These are phyloP conservation scores for Cephus pygmeus DNA, from an alignment of 2,888 invertebrate species.

Conservation along the genomic window DNA sequence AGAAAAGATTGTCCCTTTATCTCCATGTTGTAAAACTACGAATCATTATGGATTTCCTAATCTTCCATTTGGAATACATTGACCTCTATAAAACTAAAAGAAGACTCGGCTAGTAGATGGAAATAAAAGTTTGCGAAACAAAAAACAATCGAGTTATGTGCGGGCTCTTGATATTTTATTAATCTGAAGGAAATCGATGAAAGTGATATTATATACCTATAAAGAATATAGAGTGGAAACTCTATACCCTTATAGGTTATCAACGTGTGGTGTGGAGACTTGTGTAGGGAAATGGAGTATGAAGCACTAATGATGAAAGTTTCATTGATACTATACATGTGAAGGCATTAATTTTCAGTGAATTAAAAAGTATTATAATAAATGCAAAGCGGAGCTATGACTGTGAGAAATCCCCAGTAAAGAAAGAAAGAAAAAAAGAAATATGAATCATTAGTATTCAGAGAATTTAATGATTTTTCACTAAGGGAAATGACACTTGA, in stretches of 20 bases:
- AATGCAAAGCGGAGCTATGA: neutral
- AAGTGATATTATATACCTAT: too few species aligned
- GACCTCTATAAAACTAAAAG: neutral
- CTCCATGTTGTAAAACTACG: neutral
- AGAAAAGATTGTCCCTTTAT: neutral
- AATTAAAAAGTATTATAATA: neutral
- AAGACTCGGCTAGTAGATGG: neutral
- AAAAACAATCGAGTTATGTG: neutral
- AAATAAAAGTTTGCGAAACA: neutral
- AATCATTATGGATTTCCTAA: neutral
- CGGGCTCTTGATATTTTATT: neutral
- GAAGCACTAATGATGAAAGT: neutral
- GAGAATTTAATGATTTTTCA: neutral
- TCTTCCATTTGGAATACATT: neutral
- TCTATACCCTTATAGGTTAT: neutral
- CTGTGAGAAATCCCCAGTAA: neutral
- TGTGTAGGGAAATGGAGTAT: neutral
- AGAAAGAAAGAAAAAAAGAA: neutral
- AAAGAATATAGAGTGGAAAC: neutral
- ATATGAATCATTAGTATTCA: neutral
- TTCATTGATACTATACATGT: neutral
- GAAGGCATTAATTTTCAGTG: neutral
- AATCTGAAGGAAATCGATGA: neutral
- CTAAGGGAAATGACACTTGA: neutral
- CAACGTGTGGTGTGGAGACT: neutral